Percentiles rank a stretch among this genome's conserved stretches.
Conservation (phyloP, 2,113 vertebrate genomes). For the Anoura caudifer region DNA sequence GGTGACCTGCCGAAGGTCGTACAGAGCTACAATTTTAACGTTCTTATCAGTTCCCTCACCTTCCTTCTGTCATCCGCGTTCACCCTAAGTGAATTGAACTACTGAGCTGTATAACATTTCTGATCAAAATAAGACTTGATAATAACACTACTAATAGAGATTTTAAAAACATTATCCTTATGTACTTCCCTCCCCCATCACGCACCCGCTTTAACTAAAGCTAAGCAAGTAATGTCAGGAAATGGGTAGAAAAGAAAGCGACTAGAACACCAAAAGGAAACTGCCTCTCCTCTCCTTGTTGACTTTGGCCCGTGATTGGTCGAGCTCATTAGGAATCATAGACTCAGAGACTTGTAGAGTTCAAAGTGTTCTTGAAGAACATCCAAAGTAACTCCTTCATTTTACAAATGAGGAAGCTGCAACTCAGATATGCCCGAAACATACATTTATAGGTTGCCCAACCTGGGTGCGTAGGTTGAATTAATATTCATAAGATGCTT, state of each 20-base stretch:
- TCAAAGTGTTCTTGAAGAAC: neutral
- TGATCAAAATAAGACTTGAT: neutral
- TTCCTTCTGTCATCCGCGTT: neutral
- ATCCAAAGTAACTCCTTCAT: neutral
- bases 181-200: too few relatives aligned
- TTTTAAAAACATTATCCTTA: neutral
- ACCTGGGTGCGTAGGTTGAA: neutral
- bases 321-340: neutral
- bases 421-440: neutral
- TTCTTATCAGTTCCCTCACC: neutral
- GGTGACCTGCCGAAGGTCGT: neutral
- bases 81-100: neutral
- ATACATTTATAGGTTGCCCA: neutral
- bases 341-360: neutral
- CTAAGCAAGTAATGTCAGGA: neutral
- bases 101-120: neutral
- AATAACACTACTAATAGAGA: neutral
- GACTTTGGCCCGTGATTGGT: neutral
- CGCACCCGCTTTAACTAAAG: neutral
- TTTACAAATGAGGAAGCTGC: neutral
- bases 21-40: neutral
- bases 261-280: neutral
- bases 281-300: neutral
- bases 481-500: neutral
- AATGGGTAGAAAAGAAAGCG: neutral